A percentile compares a stretch with the other conserved stretches of the same genome.
These are phyloP conservation scores for Hafferia zeledoni DNA, from an alignment of 2,797 vertebrate genomes.

Conservation along the genomic window DNA sequence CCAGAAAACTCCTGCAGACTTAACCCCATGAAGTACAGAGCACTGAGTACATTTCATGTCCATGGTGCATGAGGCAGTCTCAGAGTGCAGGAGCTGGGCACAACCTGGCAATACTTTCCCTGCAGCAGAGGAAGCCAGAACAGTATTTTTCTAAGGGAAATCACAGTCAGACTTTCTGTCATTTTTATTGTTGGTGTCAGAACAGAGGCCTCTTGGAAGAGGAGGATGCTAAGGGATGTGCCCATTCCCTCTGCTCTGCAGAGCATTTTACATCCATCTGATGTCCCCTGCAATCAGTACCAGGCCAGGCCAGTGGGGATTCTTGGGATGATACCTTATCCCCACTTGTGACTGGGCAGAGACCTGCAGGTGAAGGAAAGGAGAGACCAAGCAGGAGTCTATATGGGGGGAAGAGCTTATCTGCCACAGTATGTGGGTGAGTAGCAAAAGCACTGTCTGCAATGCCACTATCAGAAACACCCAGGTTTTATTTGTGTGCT, in stretches of 20 bases:
- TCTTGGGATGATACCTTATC: not conserved
- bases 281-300: not conserved
- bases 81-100: rapidly evolving
- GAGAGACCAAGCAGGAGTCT: not conserved
- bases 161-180: not conserved
- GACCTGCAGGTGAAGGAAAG: not conserved
- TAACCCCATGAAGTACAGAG: not conserved
- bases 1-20: not conserved
- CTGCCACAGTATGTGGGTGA: rapidly evolving
- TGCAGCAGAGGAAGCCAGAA: not conserved
- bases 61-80: not conserved
- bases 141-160: not conserved
- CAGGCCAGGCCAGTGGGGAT: not conserved
- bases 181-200: not conserved
- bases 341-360: not conserved
- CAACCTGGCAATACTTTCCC: not conserved
- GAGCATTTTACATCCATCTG: rapidly evolving
- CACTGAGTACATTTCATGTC: not conserved
- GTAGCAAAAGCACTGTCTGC: not conserved
- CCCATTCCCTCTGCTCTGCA: not conserved
- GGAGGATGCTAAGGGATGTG: not conserved
- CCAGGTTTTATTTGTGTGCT: not conserved
- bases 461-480: not conserved
- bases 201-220: not conserved
- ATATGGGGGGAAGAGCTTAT: not conserved